Percentiles rank a stretch among this genome's conserved stretches.
These are phyloP conservation scores for Botrylloides violaceus DNA, from an alignment of 23 tunicate species.

Conservation along the genomic window DNA sequence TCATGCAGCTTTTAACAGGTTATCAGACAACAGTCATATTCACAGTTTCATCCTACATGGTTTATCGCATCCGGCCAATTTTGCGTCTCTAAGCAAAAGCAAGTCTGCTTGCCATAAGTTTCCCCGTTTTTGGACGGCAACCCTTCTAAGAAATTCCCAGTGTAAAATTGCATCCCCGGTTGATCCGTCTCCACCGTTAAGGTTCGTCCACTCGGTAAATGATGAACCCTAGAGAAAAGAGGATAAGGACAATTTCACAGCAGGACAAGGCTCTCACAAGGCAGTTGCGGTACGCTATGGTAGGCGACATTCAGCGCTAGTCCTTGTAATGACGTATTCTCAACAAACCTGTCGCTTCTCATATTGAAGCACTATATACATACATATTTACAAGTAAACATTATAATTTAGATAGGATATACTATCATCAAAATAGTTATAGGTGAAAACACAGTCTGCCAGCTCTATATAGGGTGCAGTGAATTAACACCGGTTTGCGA, in stretches of 20 bases:
- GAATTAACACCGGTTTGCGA: too few species aligned
- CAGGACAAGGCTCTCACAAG: not conserved
- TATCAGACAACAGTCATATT: not conserved
- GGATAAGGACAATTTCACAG: not conserved
- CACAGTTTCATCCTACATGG: constrained; percentile 25
- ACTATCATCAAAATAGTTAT: too few species aligned
- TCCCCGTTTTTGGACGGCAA: constrained; percentile 41
- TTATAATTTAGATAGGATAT: too few species aligned
- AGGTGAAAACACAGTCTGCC: too few species aligned
- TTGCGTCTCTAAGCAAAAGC: constrained; percentile 93
- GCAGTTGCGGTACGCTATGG: not conserved
- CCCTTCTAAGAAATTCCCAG: constrained; percentile 76
- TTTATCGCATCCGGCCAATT: constrained; percentile 90
- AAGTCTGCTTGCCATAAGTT: constrained; percentile 61
- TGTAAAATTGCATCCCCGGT: constrained; percentile 92
- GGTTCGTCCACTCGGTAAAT: constrained; percentile 57
- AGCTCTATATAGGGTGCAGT: too few species aligned
- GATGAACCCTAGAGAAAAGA: constrained; percentile 26
- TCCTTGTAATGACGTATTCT: too few species aligned
- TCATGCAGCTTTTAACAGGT: not conserved
- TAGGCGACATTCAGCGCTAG: too few species aligned
- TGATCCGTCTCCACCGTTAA: constrained; percentile 61
- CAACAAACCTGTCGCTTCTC: too few species aligned
- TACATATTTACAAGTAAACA: too few species aligned
- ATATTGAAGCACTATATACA: too few species aligned